Evolutionary conservation across 2,888 invertebrate species (phyloP).

Genomic region (Nemapogon koenigi): DNA sequence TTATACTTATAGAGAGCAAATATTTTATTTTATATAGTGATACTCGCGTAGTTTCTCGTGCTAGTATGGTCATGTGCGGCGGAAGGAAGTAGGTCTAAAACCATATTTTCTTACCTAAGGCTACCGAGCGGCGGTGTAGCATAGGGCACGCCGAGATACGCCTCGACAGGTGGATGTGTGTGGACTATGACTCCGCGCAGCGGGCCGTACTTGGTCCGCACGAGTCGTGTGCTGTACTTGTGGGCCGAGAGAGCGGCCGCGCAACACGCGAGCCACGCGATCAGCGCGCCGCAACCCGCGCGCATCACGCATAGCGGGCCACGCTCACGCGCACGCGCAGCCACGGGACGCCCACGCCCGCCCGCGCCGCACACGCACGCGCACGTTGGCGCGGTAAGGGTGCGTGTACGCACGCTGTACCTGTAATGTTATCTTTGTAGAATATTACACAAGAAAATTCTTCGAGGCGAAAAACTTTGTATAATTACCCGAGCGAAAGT

Average conservation of each 20-base stretch:
- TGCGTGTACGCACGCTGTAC: too few species aligned
- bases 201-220: constrained; percentile 89
- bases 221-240: constrained; percentile 82
- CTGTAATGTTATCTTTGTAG: too few species aligned
- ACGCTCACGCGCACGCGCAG: constrained; percentile 16
- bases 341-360: constrained; percentile 21
- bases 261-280: constrained; percentile 64
- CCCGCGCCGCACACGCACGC: constrained; percentile 27
- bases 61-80: too few species aligned
- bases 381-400: too few species aligned
- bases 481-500: too few species aligned
- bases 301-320: constrained; percentile 48
- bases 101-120: constrained; percentile 68
- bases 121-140: constrained; percentile 91
- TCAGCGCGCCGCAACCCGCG: constrained; percentile 58
- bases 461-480: too few species aligned
- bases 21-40: too few species aligned
- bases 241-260: constrained; percentile 67
- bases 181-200: constrained; percentile 85
- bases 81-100: too few species aligned
- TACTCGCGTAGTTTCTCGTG: too few species aligned
- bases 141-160: constrained; percentile 92
- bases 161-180: constrained; percentile 84
- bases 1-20: too few species aligned
- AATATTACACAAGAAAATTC: too few species aligned